phyloP scores from a whole-genome alignment of 2,113 vertebrate species.

The Pelodiscus sinensis region DNA sequence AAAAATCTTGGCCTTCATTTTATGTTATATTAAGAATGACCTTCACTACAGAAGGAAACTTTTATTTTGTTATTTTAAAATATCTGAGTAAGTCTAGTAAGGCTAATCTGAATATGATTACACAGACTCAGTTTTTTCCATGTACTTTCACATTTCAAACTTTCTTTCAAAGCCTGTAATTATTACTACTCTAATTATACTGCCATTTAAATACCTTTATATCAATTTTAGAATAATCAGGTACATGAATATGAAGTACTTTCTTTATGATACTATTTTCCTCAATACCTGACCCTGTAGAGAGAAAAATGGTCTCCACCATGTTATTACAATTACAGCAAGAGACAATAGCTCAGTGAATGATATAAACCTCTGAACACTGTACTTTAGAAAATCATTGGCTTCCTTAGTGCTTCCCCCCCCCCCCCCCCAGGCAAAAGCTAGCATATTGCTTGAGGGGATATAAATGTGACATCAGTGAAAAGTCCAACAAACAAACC shows the following conservation, averaged over 20 bases:
- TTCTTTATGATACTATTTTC: slow-evolving; percentile 41
- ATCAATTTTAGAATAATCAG: slow-evolving; percentile 35
- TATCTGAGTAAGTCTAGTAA: background rate
- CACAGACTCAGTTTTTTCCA: slow-evolving; percentile 6
- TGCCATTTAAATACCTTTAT: slow-evolving; percentile 53
- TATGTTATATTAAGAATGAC: background rate
- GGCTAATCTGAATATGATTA: background rate
- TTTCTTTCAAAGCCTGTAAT: slow-evolving; percentile 42
- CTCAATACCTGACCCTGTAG: slow-evolving; percentile 21
- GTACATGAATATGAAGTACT: slow-evolving; percentile 24
- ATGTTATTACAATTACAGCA: slow-evolving; percentile 28
- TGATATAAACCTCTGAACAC: slow-evolving; percentile 4
- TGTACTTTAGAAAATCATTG: slow-evolving; percentile 5
- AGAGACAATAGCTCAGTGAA: background rate
- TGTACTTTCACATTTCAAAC: slow-evolving; percentile 31
- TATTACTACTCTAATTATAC: slow-evolving; percentile 40
- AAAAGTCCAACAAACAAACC: background rate
- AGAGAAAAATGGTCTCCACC: slow-evolving; percentile 42
- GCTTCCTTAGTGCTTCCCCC: background rate
- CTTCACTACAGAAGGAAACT: background rate
- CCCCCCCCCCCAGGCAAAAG: no score
- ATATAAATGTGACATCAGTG: background rate
- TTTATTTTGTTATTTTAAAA: slow-evolving; percentile 35
- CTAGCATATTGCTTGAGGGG: slow-evolving; percentile 17
- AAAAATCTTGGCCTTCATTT: background rate